Evolutionary conservation across 2,113 vertebrate genomes (phyloP).

Genomic region (Sterna hirundo): DNA sequence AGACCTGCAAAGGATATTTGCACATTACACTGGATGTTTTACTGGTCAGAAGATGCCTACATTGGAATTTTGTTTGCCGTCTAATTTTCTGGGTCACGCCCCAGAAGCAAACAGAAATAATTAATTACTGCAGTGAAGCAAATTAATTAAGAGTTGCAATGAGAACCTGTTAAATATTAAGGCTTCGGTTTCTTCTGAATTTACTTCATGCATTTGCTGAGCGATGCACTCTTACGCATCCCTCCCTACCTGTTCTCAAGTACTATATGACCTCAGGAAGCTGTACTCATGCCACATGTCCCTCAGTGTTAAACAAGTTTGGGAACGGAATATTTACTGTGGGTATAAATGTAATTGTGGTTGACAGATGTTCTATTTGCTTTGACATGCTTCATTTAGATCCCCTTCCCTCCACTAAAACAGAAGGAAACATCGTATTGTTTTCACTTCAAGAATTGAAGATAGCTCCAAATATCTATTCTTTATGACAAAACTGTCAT

Average conservation of each 20-base stretch:
- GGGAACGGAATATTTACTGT: neutral
- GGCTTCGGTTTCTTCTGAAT: neutral
- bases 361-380: neutral
- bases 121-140: neutral
- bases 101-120: neutral
- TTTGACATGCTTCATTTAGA: neutral
- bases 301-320: neutral
- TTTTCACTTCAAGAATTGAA: neutral
- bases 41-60: neutral
- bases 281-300: neutral
- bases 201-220: neutral
- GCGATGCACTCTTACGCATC: neutral
- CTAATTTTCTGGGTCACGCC: neutral
- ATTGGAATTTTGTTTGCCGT: neutral
- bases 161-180: neutral
- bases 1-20: neutral
- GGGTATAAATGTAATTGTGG: neutral
- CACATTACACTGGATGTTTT: neutral
- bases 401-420: neutral
- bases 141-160: neutral
- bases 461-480: neutral
- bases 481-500: neutral
- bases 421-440: neutral
- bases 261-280: accelerated
- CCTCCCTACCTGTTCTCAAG: neutral